Conservation (phyloP, 1,140 invertebrate genomes). For the Drosophila bipectinata region DNA sequence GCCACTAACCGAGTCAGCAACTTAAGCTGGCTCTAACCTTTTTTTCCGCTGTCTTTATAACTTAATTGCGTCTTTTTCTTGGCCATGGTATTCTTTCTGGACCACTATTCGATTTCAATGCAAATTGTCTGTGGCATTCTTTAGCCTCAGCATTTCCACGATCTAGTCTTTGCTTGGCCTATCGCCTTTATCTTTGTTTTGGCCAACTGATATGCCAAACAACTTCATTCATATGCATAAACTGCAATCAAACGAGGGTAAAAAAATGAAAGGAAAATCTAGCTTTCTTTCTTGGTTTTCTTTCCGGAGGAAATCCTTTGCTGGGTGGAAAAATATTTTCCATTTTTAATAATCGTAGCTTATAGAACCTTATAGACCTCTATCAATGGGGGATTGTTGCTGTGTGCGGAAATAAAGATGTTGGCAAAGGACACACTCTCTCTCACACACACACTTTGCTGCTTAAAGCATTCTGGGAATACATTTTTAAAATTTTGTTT, state of each 20-base stretch:
- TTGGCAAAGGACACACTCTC: constrained; percentile 20
- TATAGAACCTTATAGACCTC: constrained; percentile 46
- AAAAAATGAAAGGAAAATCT: constrained; percentile 7
- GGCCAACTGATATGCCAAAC: constrained; percentile 61
- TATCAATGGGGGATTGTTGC: background rate
- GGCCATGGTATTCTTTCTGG: background rate
- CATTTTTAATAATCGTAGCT: constrained; percentile 77
- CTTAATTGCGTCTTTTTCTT: constrained; percentile 48
- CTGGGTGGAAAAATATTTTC: constrained; percentile 52
- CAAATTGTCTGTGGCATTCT: constrained; percentile 56
- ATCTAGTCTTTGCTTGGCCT: constrained; percentile 14
- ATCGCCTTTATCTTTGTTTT: constrained; percentile 42
- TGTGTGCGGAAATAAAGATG: constrained; percentile 25
- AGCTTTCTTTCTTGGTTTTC: constrained; percentile 7
- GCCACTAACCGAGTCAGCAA: constrained; percentile 50
- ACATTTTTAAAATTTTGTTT: constrained; percentile 48
- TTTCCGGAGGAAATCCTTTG: constrained; percentile 21
- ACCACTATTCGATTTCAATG: constrained; percentile 50
- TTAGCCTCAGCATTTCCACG: background rate
- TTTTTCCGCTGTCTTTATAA: constrained; percentile 31
- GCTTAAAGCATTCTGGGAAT: constrained; percentile 46
- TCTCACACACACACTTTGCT: constrained; percentile 3
- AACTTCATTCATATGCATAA: constrained; percentile 76
- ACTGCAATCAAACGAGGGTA: constrained; percentile 52
- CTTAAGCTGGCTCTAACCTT: constrained; percentile 20